Percentiles rank a stretch among this genome's conserved stretches.
phyloP scores from a whole-genome alignment of 53 echinoderm and acorn worm genomes.

The Echinometra lucunter region DNA sequence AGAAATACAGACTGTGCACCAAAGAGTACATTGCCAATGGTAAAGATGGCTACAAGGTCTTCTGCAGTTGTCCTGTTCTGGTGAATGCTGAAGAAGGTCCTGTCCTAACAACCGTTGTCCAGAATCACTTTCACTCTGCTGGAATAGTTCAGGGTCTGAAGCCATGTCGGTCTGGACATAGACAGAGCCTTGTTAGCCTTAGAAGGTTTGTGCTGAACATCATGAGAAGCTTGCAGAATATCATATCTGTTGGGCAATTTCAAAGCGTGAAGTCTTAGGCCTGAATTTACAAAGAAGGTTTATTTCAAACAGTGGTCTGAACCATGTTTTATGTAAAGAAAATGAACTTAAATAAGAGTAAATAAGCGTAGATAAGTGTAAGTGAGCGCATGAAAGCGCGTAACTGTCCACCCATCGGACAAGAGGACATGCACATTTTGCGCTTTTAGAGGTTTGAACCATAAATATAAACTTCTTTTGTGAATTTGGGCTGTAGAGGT shows the following conservation, averaged over 20 bases:
- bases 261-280: constrained; percentile 80
- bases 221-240: constrained; percentile 57
- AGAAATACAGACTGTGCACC: constrained; percentile 87
- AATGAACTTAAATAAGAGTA: no score
- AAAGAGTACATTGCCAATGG: constrained; percentile 89
- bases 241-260: constrained; percentile 77
- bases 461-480: no score
- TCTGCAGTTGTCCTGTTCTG: constrained; percentile 74
- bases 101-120: constrained; percentile 81
- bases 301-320: no score
- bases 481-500: no score
- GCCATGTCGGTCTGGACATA: constrained; percentile 82
- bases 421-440: no score
- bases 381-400: no score
- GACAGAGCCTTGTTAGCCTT: constrained; percentile 83
- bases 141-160: constrained; percentile 87
- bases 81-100: constrained; percentile 85
- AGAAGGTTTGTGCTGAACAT: constrained; percentile 69
- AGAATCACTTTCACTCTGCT: constrained; percentile 88
- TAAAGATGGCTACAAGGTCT: constrained; percentile 86
- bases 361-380: no score
- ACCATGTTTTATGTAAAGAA: no score
- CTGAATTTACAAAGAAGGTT: no score
- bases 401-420: no score
- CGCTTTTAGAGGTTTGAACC: no score